These are phyloP conservation scores for Dioctria rufipes DNA, from an alignment of 2,888 invertebrate genomes.

Conservation along the genomic window DNA sequence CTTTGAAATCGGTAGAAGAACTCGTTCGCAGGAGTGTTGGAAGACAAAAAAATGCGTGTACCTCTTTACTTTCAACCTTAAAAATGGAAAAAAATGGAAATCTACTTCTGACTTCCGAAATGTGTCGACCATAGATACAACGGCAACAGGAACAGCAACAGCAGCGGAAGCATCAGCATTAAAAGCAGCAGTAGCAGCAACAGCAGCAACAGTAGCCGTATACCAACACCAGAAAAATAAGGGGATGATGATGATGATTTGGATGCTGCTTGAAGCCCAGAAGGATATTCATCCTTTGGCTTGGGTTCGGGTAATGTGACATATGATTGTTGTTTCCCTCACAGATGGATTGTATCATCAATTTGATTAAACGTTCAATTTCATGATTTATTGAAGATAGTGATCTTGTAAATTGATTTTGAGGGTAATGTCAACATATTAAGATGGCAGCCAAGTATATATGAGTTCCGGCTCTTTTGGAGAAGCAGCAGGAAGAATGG, in stretches of 20 bases:
- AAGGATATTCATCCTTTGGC: constrained; percentile 10
- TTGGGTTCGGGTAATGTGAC: constrained; percentile 35
- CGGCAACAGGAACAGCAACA: not conserved
- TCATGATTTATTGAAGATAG: constrained; percentile 59
- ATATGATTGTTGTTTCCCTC: constrained; percentile 48
- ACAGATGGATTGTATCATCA: constrained; percentile 59
- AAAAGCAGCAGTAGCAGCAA: not conserved
- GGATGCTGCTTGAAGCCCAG: constrained; percentile 7
- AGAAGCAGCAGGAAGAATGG: not conserved
- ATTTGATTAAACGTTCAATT: constrained; percentile 60
- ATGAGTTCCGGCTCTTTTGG: not conserved
- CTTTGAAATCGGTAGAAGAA: not conserved
- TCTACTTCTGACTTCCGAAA: constrained; percentile 26
- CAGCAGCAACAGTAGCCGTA: too few relatives aligned
- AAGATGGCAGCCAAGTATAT: constrained; percentile 17
- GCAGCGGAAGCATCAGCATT: not conserved
- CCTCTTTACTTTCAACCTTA: constrained; percentile 4
- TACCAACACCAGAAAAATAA: not conserved
- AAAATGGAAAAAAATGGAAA: constrained; percentile 20
- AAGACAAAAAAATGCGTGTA: constrained; percentile 28
- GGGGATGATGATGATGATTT: constrained; percentile 30
- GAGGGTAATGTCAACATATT: constrained; percentile 57
- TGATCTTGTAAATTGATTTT: constrained; percentile 59
- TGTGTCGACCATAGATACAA: constrained; percentile 11
- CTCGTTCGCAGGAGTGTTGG: constrained; percentile 11